Evolutionary conservation across 2,888 invertebrate species (phyloP), one percentile per base, ranked within the genome.

Genomic region (Enchytraeus crypticus): DNA sequence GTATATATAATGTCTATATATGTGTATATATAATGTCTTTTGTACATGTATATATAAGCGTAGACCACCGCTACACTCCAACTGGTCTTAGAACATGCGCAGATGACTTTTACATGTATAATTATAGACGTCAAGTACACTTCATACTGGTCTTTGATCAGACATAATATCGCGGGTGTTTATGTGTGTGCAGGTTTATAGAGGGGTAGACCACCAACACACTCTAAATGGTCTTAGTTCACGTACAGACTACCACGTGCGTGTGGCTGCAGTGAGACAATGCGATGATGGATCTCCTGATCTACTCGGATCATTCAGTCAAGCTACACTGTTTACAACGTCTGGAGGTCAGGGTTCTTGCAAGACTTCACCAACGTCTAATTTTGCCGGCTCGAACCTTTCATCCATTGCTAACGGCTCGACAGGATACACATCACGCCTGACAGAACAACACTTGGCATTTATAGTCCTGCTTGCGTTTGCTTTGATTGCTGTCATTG

Each of bases 231-330:
- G 86, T 74, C 83, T 91, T 75, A 86, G 87, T 71, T 83, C 86
- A 57, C 88, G 88, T 71, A 84, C 84, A 59, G 87, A 88, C 75
- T 90, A 90, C 66, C 81, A 81, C 82, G 85, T 88, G 71, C 85
- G 90, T 59, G 89, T 91, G 66, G 87, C 87, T 80, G 86, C 87
- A 32, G 84, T 90, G 71, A 84, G 77, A 67, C 26, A 84, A 84
- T 71, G 82, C 88, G 69, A 79, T 84, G 63, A 30, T 29, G 30
- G 51, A 33, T 34, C 47, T 1, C 26, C 34, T 38, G 46, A 27
- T 27, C 26, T 59, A 4, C 5, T 47, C 3, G 61, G 61, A 2
- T 58, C 61, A 18, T 61, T 46, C 38, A 51, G 57, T 18, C 46
- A 45, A 3, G 26, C 51, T 18, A 53, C 53, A 2, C 29, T 57